Base-by-base conservation (phyloP, 2,888 invertebrate genomes). In the Drosophila sordidapex region DNA sequence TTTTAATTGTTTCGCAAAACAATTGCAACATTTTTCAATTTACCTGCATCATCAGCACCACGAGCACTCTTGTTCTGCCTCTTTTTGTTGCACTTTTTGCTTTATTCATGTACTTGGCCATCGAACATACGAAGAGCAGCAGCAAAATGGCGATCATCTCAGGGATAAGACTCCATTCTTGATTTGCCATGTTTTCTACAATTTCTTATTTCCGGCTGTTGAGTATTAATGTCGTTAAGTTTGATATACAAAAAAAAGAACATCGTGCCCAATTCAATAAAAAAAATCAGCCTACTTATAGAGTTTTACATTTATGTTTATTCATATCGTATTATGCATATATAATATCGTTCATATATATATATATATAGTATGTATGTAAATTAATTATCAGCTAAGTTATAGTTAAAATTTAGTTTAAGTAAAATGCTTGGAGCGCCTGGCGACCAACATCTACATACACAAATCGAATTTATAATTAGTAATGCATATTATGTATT, bases 21-120 rank as follows among this genome's bases (percentile, higher is more conserved):
- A 88, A 90, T 86, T 82, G 89, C 62, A 90, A 81, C 79, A 81
- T 74, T 83, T 84, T 87, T 84, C 85, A 84, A 84, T 84, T 84
- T 84, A 84, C 84, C 84, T 87, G 87, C 58, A 68, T 35, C 15
- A 15, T 35, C 15, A 15, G 48, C 63, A 15, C 18, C 59, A 27
- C 40, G 11, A 52, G 35, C 57, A 21, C 35, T 57, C 38, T 31
- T 15, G 5, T 58, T 33, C 51, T 48, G 53, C 29, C 33, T 54
- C 8, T 46, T 61, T 35, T 48, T 36, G 18, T 29, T 36, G 8
- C 21, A 8, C 11, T n/a, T n/a, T 29, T 38, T 56, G 13, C 15
- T 4, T 7, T 4, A 13, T 8, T 1, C n/a, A 27, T 8, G 6
- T 18, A 11, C 29, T n/a, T 38, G 0, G 38, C n/a, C 5, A 8